Evolutionary conservation across 1,140 invertebrate species (phyloP).

Genomic region (Cataglyphis hispanica): DNA sequence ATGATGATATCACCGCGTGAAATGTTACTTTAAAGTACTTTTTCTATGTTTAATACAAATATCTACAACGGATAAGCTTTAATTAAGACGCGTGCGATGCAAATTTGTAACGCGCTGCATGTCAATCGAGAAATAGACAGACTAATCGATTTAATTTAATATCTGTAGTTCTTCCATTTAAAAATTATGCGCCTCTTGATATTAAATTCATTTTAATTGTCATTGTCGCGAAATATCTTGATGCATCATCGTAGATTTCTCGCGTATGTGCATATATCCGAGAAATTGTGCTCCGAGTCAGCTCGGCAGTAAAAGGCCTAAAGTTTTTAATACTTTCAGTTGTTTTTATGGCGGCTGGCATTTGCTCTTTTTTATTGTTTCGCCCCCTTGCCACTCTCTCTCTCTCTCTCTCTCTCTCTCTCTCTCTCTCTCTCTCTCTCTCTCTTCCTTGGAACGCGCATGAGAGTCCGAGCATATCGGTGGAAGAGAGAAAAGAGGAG

Average conservation of each 20-base stretch:
- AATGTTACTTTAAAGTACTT: slow-evolving; percentile 1
- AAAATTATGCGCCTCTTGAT: not conserved
- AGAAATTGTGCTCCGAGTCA: slow-evolving; percentile 51
- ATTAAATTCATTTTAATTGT: slow-evolving; percentile 43
- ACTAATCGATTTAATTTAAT: slow-evolving; percentile 19
- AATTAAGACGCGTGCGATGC: not conserved
- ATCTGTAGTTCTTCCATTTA: slow-evolving; percentile 34
- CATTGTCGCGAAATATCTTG: slow-evolving; percentile 16
- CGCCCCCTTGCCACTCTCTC: slow-evolving; percentile 45
- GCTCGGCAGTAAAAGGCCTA: slow-evolving; percentile 81
- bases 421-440: slow-evolving; percentile 50
- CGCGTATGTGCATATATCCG: slow-evolving; percentile 29
- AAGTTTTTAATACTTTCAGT: slow-evolving; percentile 86
- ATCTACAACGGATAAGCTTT: not conserved
- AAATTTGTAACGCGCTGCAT: not conserved
- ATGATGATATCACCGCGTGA: slow-evolving; percentile 22
- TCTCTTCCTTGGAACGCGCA: slow-evolving; percentile 42
- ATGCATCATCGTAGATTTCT: slow-evolving; percentile 25
- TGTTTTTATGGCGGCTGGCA: slow-evolving; percentile 85
- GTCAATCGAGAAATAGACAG: no score
- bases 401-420: slow-evolving; percentile 9
- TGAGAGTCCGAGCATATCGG: slow-evolving; percentile 2
- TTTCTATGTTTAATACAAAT: slow-evolving; percentile 33
- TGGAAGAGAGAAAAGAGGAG: slow-evolving; percentile 62
- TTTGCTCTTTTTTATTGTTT: slow-evolving; percentile 81